A percentile compares a stretch with the other conserved stretches of the same genome.
Evolutionary conservation across 2,888 invertebrate genomes (phyloP).

Genomic region (Pardosa pseudoannulata): DNA sequence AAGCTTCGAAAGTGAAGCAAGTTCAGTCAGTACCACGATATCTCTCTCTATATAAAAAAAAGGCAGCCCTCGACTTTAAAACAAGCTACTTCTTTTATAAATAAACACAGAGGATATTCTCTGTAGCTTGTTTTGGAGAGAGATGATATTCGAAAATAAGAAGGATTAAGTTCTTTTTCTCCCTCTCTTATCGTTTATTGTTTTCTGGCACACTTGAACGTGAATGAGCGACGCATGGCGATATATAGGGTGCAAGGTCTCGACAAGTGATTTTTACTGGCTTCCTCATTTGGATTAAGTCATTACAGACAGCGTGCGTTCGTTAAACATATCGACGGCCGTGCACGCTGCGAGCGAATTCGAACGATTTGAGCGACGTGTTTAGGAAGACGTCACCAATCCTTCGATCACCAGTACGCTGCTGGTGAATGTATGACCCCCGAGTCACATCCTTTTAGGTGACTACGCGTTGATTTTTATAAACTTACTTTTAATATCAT

Average conservation of each 20-base stretch:
- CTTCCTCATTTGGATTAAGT: not conserved
- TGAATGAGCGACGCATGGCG: not conserved
- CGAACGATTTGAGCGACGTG: too few species aligned
- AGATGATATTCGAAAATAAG: not conserved
- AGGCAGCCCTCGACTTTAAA: conserved; percentile 15
- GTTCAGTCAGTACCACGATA: not conserved
- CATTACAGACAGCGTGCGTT: too few species aligned
- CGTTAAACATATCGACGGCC: too few species aligned
- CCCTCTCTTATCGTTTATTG: not conserved
- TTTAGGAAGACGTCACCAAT: too few species aligned
- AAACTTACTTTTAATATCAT: too few species aligned
- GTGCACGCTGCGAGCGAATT: too few species aligned
- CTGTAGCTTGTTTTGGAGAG: not conserved
- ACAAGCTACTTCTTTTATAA: conserved; percentile 37
- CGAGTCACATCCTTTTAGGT: too few species aligned
- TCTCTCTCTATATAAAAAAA: too few species aligned
- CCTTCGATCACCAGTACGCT: too few species aligned
- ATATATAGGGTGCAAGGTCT: conserved; percentile 19
- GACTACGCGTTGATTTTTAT: too few species aligned
- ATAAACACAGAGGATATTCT: conserved; percentile 36
- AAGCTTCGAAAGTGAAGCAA: not conserved
- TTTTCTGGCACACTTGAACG: too few species aligned
- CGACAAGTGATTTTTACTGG: not conserved
- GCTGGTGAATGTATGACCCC: too few species aligned
- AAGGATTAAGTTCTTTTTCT: not conserved